Conservation (phyloP, 2,113 vertebrate genomes). For the Camelus bactrianus region DNA sequence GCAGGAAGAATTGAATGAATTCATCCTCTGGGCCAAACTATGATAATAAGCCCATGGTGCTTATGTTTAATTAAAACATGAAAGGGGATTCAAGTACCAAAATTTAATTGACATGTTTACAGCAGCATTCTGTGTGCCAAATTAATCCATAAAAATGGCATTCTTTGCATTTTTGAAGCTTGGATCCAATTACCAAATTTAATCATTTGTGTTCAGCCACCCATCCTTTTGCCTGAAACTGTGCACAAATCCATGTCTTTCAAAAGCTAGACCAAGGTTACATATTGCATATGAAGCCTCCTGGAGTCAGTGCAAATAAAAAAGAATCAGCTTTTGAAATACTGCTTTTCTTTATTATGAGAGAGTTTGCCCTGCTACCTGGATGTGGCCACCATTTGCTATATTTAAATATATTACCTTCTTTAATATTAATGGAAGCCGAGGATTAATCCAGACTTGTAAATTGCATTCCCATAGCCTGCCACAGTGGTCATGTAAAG, state of each 20-base stretch:
- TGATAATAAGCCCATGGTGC: conserved; percentile 71
- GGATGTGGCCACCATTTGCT: conserved; percentile 24
- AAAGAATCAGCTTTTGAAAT: conserved; percentile 35
- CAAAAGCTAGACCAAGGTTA: not conserved
- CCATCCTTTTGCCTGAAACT: conserved; percentile 36
- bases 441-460: not conserved
- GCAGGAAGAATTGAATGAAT: conserved; percentile 49
- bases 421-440: not conserved
- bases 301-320: not conserved
- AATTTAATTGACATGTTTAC: conserved; percentile 71
- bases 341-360: conserved; percentile 27
- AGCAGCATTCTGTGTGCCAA: conserved; percentile 60
- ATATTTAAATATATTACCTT: not conserved
- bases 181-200: conserved; percentile 69
- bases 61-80: conserved; percentile 79
- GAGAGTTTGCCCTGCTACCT: not conserved
- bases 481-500: not conserved
- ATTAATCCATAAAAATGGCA: conserved; percentile 74
- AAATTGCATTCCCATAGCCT: not conserved
- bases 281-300: not conserved
- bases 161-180: conserved; percentile 65
- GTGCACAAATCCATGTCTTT: conserved; percentile 42
- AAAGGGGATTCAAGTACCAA: conserved; percentile 65
- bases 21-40: conserved; percentile 66
- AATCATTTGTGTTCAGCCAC: conserved; percentile 61